Evolutionary conservation across 2,888 invertebrate species (phyloP), one percentile per base, ranked within the genome.

Genomic region (Andrena haemorrhoa): DNA sequence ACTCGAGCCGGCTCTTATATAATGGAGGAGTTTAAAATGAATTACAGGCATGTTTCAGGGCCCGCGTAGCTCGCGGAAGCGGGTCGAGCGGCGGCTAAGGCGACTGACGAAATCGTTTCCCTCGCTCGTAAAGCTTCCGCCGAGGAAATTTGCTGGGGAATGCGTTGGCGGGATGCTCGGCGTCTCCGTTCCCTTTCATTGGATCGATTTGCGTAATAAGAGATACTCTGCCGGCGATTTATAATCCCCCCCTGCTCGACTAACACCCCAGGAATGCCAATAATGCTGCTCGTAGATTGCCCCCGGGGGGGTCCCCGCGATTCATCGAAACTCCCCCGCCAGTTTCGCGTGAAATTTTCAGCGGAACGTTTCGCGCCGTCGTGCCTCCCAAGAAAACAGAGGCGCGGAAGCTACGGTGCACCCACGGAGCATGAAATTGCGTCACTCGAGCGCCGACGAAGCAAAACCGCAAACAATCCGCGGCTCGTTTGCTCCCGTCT

Each of bases 21-120:
- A 81, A 86, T 75, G 71, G 58, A 68, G 49, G 29, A 72, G 64
- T 56, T 63, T 64, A 47, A 83, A 79, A 82, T 58, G 83, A 86
- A 86, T 74, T 74, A 76, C 74, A 63, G 68, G 33, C 66, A 80
- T 76, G 68, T 35, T 75, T 73, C 75, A 61, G 23, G 20, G 68
- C 20, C 12, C 41, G 8, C 41, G 66, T 33, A 20, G 10, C 35
- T 51, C 51, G 29, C 3, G 58, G 66, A 51, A 56, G 23, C 64
- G 41, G 3, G 56, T 49, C 12, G 35, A 10, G 35, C 2, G 35
- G 41, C 12, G 41, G 16, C 41, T 41, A 16, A 41, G 41, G 41
- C 41, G 16, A 20, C 58, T 63, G 68, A 63, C 79, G 77, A 68
- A 78, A 77, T 68, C 68, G 72, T 63, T 78, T 49, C 47, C 74